Conservation (phyloP, 2,113 vertebrate species). For the Bos javanicus region DNA sequence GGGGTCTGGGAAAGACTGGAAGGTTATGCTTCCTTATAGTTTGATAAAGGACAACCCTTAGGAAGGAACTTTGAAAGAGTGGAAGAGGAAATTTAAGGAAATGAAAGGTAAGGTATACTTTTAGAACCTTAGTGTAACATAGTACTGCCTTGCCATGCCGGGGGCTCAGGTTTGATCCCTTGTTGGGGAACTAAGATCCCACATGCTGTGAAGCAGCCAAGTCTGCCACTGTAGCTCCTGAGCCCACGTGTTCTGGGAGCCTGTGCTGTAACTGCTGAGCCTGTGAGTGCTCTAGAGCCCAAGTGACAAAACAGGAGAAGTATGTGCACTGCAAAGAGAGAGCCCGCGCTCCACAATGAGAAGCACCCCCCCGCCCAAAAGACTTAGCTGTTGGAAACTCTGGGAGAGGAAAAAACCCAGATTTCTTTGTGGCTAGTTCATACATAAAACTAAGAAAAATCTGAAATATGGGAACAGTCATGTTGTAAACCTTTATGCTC, state of each 20-base stretch:
- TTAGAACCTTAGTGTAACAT: background rate
- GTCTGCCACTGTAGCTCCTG: background rate
- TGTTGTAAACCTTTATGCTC: background rate
- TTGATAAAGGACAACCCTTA: background rate
- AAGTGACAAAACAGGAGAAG: background rate
- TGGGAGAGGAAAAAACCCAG: background rate
- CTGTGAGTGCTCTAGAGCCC: background rate
- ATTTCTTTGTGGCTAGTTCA: constrained; percentile 9
- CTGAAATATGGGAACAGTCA: background rate
- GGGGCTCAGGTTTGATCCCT: background rate
- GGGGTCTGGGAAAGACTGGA: background rate
- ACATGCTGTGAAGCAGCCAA: background rate
- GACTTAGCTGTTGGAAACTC: background rate
- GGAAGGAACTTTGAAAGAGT: background rate
- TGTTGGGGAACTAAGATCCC: background rate
- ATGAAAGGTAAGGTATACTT: background rate
- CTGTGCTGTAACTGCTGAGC: background rate
- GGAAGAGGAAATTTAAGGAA: background rate
- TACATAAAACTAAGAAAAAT: background rate
- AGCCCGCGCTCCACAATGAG: background rate
- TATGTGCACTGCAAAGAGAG: background rate
- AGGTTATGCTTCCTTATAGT: background rate
- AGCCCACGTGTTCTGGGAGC: background rate
- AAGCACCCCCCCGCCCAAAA: background rate
- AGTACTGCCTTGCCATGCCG: background rate